These are phyloP conservation scores for Spodoptera exigua DNA, from an alignment of 2,888 invertebrate genomes.

Conservation along the genomic window DNA sequence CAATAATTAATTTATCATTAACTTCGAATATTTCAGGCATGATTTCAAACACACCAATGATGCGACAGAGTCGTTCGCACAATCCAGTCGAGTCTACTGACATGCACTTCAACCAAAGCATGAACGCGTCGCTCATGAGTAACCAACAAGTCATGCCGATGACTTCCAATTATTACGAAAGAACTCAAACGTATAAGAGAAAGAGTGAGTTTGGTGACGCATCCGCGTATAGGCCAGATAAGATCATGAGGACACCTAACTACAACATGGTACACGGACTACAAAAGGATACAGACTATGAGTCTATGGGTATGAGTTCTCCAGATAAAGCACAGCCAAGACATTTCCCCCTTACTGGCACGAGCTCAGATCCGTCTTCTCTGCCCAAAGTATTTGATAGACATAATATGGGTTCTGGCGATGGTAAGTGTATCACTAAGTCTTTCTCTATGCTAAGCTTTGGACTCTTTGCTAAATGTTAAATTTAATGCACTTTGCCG, in stretches of 20 bases:
- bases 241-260: constrained; percentile 79
- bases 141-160: constrained; percentile 76
- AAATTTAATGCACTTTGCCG: constrained; percentile 56
- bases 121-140: constrained; percentile 67
- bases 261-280: constrained; percentile 78
- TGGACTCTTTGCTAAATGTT: constrained; percentile 63
- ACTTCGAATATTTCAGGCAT: constrained; percentile 71
- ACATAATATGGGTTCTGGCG: constrained; percentile 79
- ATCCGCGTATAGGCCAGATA: constrained; percentile 79
- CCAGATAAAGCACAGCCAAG: constrained; percentile 75
- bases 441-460: constrained; percentile 54
- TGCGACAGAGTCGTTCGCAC: constrained; percentile 77
- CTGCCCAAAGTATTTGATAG: constrained; percentile 81
- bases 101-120: constrained; percentile 77
- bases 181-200: constrained; percentile 77
- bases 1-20: too few species aligned
- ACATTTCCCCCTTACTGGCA: constrained; percentile 75
- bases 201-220: constrained; percentile 83
- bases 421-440: constrained; percentile 76
- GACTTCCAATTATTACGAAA: constrained; percentile 80
- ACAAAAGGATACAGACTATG: constrained; percentile 75
- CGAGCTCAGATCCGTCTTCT: constrained; percentile 69
- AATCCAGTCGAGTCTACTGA: constrained; percentile 82
- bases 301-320: constrained; percentile 65
- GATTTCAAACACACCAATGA: constrained; percentile 77